Percentiles rank a stretch among this genome's conserved stretches.
Evolutionary conservation across 2,797 vertebrate species (phyloP).

Genomic region (Eulemur mongoz): DNA sequence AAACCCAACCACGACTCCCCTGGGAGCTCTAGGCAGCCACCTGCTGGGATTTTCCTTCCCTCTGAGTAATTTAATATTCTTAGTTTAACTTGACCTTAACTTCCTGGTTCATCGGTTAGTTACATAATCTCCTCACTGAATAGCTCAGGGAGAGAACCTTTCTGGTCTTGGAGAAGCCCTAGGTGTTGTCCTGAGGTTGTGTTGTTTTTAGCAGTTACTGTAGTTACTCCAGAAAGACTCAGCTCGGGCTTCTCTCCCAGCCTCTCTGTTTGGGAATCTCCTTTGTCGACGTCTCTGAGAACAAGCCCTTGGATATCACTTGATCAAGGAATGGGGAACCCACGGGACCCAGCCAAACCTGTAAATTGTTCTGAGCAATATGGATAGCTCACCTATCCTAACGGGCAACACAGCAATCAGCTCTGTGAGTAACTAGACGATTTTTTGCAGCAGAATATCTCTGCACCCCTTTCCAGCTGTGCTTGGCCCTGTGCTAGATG

Average conservation of each 20-base stretch:
- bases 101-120: conserved; percentile 37
- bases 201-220: not conserved
- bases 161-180: not conserved
- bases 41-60: conserved; percentile 18
- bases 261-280: not conserved
- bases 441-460: not conserved
- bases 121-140: not conserved
- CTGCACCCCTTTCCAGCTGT: not conserved
- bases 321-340: not conserved
- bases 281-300: not conserved
- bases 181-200: not conserved
- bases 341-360: not conserved
- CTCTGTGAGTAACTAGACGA: not conserved
- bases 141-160: not conserved
- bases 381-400: not conserved
- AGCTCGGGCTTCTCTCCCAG: not conserved
- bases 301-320: not conserved
- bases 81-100: not conserved
- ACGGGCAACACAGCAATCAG: not conserved
- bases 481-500: too few relatives aligned
- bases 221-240: not conserved
- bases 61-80: conserved; percentile 24
- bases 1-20: not conserved
- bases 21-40: not conserved
- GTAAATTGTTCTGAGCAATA: not conserved